These are phyloP conservation scores for Volucella zonaria DNA, from an alignment of 2,888 invertebrate species.

Conservation along the genomic window DNA sequence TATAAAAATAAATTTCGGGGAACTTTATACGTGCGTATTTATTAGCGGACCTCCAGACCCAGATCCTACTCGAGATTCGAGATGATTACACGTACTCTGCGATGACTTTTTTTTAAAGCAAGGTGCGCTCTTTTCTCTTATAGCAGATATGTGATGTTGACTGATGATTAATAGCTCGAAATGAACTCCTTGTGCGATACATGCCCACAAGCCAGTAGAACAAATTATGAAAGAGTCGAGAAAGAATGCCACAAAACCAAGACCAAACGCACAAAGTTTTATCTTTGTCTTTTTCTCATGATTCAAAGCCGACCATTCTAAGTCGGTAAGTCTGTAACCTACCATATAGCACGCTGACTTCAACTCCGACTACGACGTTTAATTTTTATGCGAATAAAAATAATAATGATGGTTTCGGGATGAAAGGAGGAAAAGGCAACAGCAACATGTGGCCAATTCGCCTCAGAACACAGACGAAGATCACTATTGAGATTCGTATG, in stretches of 20 bases:
- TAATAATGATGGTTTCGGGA: conserved; percentile 45
- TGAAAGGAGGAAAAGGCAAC: neutral
- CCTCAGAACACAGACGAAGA: conserved; percentile 25
- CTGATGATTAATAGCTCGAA: conserved; percentile 36
- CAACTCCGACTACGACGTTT: conserved; percentile 36
- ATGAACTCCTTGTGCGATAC: conserved; percentile 43
- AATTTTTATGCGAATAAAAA: conserved; percentile 31
- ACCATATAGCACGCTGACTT: conserved; percentile 43
- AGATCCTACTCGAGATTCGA: conserved; percentile 17
- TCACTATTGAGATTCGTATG: conserved; percentile 8
- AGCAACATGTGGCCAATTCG: conserved; percentile 31
- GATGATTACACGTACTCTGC: neutral
- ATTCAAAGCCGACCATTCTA: conserved; percentile 22
- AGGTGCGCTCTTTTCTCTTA: conserved; percentile 2
- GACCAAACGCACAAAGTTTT: conserved; percentile 1
- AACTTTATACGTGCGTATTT: conserved; percentile 12
- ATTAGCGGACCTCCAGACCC: conserved; percentile 7
- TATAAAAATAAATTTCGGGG: conserved; percentile 3
- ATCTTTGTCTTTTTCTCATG: conserved; percentile 23
- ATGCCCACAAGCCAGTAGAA: conserved; percentile 25
- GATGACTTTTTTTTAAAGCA: conserved; percentile 2
- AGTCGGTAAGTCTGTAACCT: neutral
- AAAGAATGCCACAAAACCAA: conserved; percentile 12
- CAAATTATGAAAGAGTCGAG: conserved; percentile 23
- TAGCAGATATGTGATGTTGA: conserved; percentile 14